Evolutionary conservation across 2,113 vertebrate genomes (phyloP).

Genomic region (Typhlomys cinereus): DNA sequence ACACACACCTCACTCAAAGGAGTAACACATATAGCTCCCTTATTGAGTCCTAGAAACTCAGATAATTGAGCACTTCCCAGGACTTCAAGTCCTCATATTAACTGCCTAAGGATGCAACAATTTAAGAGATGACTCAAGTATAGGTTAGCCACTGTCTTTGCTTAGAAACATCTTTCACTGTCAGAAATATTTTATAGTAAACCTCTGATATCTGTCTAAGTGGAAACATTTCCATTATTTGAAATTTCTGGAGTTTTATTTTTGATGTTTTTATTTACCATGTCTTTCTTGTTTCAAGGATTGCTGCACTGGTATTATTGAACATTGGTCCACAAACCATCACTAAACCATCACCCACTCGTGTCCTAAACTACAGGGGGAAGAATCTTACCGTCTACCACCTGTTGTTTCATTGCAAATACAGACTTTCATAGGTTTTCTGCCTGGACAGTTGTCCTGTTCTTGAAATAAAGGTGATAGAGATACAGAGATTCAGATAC

Average conservation of each 20-base stretch:
- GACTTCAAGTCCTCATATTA: neutral
- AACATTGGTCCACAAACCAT: neutral
- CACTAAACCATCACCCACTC: neutral
- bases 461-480: neutral
- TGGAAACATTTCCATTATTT: neutral
- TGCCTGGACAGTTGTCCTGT: neutral
- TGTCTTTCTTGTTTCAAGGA: slow-evolving; percentile 25
- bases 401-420: neutral
- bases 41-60: neutral
- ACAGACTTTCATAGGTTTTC: neutral
- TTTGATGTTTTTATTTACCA: slow-evolving; percentile 23
- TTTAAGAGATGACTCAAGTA: neutral
- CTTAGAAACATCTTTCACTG: neutral
- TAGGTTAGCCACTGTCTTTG: neutral
- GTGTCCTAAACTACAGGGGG: neutral
- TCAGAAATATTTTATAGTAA: neutral
- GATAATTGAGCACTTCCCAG: neutral
- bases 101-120: neutral
- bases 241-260: slow-evolving; percentile 15
- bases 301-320: neutral
- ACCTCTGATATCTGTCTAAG: neutral
- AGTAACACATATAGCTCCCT: neutral
- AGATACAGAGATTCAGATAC: neutral
- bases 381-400: neutral
- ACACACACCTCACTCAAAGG: neutral